These are phyloP conservation scores for Drosophila anomalata DNA, from an alignment of 2,888 invertebrate species.

Conservation along the genomic window DNA sequence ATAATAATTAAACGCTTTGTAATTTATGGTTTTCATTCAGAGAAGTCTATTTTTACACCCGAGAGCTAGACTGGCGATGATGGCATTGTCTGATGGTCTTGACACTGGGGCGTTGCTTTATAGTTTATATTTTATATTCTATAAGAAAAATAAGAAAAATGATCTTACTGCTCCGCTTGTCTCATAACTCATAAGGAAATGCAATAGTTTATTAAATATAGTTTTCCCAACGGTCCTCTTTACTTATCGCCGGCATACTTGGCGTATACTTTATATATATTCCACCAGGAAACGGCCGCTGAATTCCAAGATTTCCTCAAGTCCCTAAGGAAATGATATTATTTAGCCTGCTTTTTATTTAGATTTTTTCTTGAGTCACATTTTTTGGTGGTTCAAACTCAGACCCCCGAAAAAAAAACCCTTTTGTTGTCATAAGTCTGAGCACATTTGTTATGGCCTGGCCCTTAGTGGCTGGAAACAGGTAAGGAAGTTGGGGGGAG, in stretches of 20 bases:
- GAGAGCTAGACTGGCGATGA: conserved; percentile 10
- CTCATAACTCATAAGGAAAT: conserved; percentile 59
- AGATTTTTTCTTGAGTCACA: background rate
- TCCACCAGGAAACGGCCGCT: conserved; percentile 15
- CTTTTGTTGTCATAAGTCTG: conserved; percentile 31
- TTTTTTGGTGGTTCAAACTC: background rate
- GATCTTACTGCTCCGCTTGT: conserved; percentile 6
- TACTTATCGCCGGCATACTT: background rate
- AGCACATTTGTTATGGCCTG: conserved; percentile 37
- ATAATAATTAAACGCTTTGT: conserved; percentile 30
- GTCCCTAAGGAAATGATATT: background rate
- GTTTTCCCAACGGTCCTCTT: conserved; percentile 2
- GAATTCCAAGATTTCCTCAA: conserved; percentile 11
- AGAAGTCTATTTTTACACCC: conserved; percentile 30
- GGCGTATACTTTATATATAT: conserved; percentile 32
- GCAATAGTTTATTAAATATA: conserved; percentile 4
- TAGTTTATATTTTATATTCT: background rate
- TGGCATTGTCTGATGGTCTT: conserved; percentile 35
- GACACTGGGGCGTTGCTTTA: conserved; percentile 18
- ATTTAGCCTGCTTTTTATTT: background rate
- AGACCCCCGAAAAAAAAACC: background rate
- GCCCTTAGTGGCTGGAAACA: conserved; percentile 20
- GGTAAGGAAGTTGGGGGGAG: conserved; percentile 23
- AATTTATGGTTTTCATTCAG: conserved; percentile 26
- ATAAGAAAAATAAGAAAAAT: background rate